Evolutionary conservation across 2,888 invertebrate species (phyloP).

Genomic region (Brachyopa scutellaris): DNA sequence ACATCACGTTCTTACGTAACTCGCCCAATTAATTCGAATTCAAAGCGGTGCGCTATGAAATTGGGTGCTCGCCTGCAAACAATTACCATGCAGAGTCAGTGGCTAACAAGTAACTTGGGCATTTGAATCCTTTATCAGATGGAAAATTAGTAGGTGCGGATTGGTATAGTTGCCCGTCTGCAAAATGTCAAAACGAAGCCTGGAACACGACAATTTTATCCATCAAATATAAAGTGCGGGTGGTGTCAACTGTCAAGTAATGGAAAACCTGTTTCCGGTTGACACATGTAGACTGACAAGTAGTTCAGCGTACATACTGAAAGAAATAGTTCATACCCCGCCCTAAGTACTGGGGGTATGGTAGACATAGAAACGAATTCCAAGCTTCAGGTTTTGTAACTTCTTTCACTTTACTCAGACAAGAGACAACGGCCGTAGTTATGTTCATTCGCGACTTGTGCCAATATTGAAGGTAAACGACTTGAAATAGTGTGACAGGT

Average conservation of each 20-base stretch:
- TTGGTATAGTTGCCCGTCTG: neutral
- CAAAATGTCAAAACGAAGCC: slow-evolving; percentile 43
- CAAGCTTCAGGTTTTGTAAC: slow-evolving; percentile 66
- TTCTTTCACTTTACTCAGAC: slow-evolving; percentile 57
- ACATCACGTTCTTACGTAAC: slow-evolving; percentile 31
- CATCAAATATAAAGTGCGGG: slow-evolving; percentile 38
- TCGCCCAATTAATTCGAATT: slow-evolving; percentile 56
- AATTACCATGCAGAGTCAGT: slow-evolving; percentile 52
- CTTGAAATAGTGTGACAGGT: slow-evolving; percentile 60
- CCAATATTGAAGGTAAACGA: slow-evolving; percentile 71
- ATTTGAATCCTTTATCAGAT: slow-evolving; percentile 28
- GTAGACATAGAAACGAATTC: slow-evolving; percentile 40
- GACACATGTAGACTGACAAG: slow-evolving; percentile 50
- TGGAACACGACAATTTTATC: slow-evolving; percentile 25
- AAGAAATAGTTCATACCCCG: slow-evolving; percentile 46
- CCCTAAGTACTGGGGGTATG: neutral
- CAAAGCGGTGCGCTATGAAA: slow-evolving; percentile 27
- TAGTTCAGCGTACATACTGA: slow-evolving; percentile 1
- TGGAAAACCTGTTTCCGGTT: slow-evolving; percentile 31
- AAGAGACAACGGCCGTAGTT: neutral
- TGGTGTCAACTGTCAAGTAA: slow-evolving; percentile 38
- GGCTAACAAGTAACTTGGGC: neutral
- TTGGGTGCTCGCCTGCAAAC: slow-evolving; percentile 25
- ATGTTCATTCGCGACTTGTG: slow-evolving; percentile 40
- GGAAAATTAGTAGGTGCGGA: slow-evolving; percentile 20